A percentile compares a stretch with the other conserved stretches of the same genome.
These are phyloP conservation scores for Apodemia mormo DNA, from an alignment of 2,888 invertebrate genomes.

Conservation along the genomic window DNA sequence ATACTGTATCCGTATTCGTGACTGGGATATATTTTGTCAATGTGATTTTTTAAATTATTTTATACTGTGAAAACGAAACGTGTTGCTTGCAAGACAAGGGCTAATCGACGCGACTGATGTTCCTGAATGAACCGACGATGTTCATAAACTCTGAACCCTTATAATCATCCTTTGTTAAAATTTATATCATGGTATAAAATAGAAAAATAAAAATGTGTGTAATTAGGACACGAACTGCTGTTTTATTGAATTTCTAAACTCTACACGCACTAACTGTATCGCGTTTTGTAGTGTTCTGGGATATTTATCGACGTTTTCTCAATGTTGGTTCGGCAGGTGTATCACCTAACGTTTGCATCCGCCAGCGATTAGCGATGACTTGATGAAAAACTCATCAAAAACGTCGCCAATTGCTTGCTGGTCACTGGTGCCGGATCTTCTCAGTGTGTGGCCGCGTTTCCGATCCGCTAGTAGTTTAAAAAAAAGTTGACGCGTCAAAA, in stretches of 20 bases:
- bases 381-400: no score
- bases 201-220: slow-evolving; percentile 78
- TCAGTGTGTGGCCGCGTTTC: no score
- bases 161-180: slow-evolving; percentile 76
- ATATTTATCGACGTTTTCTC: no score
- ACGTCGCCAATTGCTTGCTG: no score
- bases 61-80: slow-evolving; percentile 57
- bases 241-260: slow-evolving; percentile 55
- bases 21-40: slow-evolving; percentile 54
- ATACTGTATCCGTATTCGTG: slow-evolving; percentile 59
- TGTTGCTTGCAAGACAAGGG: slow-evolving; percentile 67
- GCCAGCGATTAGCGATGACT: no score
- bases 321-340: no score
- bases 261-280: background rate
- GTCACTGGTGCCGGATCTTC: no score
- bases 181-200: slow-evolving; percentile 77
- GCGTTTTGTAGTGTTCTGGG: background rate
- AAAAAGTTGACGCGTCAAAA: no score
- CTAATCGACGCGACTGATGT: slow-evolving; percentile 72
- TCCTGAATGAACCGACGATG: slow-evolving; percentile 61
- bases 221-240: slow-evolving; percentile 68
- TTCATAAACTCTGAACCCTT: slow-evolving; percentile 59
- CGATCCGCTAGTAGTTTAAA: no score
- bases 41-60: slow-evolving; percentile 61
- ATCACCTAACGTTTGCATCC: no score